A percentile compares a stretch with the other conserved stretches of the same genome.
phyloP scores from a whole-genome alignment of 2,888 invertebrate genomes.

The Scrobipalpa costella region DNA sequence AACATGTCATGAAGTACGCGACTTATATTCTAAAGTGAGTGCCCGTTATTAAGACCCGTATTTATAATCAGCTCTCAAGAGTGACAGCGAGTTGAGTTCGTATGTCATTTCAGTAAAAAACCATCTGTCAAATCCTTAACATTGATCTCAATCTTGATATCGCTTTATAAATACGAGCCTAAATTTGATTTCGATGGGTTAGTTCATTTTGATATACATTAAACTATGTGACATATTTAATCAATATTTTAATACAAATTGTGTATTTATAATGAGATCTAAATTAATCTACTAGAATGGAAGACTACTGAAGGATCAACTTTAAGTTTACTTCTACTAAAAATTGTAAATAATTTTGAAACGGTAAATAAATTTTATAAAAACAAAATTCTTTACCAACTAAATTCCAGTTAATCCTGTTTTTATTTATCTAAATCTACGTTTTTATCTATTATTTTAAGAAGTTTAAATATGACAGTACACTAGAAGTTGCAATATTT shows the following conservation, averaged over 20 bases:
- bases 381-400: neutral
- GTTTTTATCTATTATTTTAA: neutral
- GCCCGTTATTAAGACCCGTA: too few species aligned
- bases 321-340: neutral
- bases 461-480: neutral
- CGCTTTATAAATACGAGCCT: too few species aligned
- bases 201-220: constrained; percentile 3
- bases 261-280: constrained; percentile 57
- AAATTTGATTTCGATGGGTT: neutral
- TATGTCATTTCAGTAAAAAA: too few species aligned
- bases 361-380: constrained; percentile 14
- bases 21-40: too few species aligned
- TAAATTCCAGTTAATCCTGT: constrained; percentile 5
- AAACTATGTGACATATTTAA: constrained; percentile 1
- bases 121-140: too few species aligned
- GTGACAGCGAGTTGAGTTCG: too few species aligned
- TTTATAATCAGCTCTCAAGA: too few species aligned
- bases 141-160: too few species aligned
- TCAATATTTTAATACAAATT: constrained; percentile 31
- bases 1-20: too few species aligned
- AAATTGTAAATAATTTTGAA: constrained; percentile 11
- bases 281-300: constrained; percentile 54
- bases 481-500: neutral
- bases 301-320: constrained; percentile 56
- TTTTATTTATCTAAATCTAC: neutral